Base-by-base conservation (phyloP, 2,888 invertebrate genomes). In the Agrilus mali region DNA sequence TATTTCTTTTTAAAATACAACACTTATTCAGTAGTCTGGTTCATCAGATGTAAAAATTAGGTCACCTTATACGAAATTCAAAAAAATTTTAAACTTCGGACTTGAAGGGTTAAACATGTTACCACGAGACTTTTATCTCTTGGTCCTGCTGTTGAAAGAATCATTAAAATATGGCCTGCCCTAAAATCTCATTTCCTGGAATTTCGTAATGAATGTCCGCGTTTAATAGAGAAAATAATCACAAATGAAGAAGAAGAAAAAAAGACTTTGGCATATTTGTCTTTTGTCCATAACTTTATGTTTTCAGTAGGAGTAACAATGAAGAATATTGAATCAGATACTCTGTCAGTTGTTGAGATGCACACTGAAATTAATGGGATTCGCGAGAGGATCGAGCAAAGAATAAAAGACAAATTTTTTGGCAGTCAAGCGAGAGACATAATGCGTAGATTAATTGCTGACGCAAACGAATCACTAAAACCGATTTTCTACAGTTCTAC, bases 201-300 rank as follows among this genome's bases (percentile, higher is more conserved):
- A 20, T 20, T 20, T 20, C 20, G n/a, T 40, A 22, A 35, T 38
- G 45, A 44, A 43, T 39, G 33, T 33, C 40, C 22, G 34, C 22
- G 35, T 43, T n/a, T 43, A 33, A 42, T 46, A 40, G 40, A 46
- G 40, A 46, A 46, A 15, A 43, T 46, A 40, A 37, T 46, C 16
- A 44, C 27, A 27, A 16, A n/a, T 36, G 43, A 46, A 36, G 43
- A 40, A 35, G 46, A 40, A 14, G 34, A 34, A 34, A 7, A 34
- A 15, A 15, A 13, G 13, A 14, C 13, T n/a, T n/a, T 34, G 15
- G 15, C 15, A 20, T 15, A 15, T 37, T 14, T 34, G 34, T 34
- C 15, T 15, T 34, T 34, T 34, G 5, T 34, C 13, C 34, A 34
- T 15, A 34, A 34, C 15, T 13, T 34, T 34, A 34, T 34, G 34